Percentiles rank a stretch among this genome's conserved stretches.
Evolutionary conservation across 2,113 vertebrate genomes (phyloP).

Genomic region (Pristiophorus japonicus): DNA sequence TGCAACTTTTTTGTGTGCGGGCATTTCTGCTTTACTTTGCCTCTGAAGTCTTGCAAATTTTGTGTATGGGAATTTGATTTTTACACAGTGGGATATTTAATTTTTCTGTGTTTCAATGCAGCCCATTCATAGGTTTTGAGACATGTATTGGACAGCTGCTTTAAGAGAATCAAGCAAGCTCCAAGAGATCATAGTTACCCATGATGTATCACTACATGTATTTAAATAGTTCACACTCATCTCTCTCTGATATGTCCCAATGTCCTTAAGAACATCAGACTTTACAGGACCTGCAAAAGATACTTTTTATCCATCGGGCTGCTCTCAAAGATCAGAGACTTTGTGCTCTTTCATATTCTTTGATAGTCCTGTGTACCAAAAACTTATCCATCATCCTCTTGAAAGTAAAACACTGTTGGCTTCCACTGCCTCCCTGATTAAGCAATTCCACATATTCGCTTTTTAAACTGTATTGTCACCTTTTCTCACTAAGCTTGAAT

Average conservation of each 20-base stretch:
- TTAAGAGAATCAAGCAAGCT: not conserved
- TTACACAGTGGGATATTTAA: not conserved
- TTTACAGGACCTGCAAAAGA: not conserved
- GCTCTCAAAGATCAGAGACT: not conserved
- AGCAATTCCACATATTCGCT: slow-evolving; percentile 2
- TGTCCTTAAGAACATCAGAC: not conserved
- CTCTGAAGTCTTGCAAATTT: not conserved
- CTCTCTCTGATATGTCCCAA: not conserved
- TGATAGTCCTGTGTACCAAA: not conserved
- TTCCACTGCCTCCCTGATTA: not conserved
- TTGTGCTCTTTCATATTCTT: not conserved
- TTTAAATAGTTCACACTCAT: not conserved
- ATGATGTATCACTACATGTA: not conserved
- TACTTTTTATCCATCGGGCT: not conserved
- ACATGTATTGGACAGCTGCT: not conserved
- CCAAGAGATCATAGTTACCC: not conserved
- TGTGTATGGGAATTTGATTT: not conserved
- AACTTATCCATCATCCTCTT: not conserved
- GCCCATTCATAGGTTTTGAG: not conserved
- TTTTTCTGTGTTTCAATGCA: not conserved
- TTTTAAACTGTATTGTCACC: not conserved
- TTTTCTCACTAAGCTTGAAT: not conserved
- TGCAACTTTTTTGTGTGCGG: not conserved
- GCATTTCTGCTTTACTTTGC: not conserved
- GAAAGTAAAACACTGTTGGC: not conserved